Percentiles rank a stretch among this genome's conserved stretches.
Conservation (phyloP, 2,888 invertebrate species). For the Apodemia zela region DNA sequence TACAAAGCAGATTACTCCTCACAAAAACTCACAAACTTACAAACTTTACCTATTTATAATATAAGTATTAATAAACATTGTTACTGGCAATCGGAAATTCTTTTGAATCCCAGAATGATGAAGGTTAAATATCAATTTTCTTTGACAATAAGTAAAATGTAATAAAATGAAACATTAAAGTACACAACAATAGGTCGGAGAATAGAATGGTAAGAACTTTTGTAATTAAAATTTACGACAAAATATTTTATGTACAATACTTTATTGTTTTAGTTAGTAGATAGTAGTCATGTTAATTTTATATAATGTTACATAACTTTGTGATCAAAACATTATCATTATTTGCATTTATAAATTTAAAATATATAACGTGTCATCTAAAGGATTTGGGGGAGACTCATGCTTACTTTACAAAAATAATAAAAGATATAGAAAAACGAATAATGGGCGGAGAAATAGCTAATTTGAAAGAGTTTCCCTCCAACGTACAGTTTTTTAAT, state of each 20-base stretch:
- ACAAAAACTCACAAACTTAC: no score
- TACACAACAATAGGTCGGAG: no score
- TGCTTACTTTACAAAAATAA: slow-evolving; percentile 29
- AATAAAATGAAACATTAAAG: no score
- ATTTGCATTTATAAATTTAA: slow-evolving; percentile 22
- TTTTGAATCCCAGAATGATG: no score
- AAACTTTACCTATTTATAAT: no score
- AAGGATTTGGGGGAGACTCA: slow-evolving; percentile 28
- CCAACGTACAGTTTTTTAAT: slow-evolving; percentile 43
- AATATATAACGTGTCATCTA: slow-evolving; percentile 34
- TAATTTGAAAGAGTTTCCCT: slow-evolving; percentile 36
- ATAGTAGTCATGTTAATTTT: neutral
- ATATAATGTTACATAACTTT: slow-evolving; percentile 29
- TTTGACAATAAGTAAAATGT: no score
- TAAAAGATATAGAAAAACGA: slow-evolving; percentile 29
- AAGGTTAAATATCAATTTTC: no score
- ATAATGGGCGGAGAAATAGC: slow-evolving; percentile 38
- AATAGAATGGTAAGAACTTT: neutral
- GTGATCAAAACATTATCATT: slow-evolving; percentile 23
- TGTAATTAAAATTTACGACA: neutral
- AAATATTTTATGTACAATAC: neutral
- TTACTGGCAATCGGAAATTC: no score
- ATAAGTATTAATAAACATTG: no score
- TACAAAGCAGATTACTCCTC: no score
- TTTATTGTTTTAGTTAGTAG: neutral